Conservation (phyloP, 2,888 invertebrate species). For the Lottia scabra region DNA sequence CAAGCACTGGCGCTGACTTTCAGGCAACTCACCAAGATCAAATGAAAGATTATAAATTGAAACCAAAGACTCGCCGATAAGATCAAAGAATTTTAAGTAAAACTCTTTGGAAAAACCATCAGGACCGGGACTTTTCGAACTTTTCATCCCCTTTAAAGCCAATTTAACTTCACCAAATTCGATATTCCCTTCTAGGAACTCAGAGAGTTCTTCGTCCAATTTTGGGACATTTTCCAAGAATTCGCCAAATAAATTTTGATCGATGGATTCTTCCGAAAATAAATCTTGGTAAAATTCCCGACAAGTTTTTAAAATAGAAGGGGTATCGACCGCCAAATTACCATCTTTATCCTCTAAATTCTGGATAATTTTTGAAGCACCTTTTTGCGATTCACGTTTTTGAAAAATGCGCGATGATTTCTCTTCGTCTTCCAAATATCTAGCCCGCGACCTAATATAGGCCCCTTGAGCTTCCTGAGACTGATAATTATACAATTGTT, state of each 20-base stretch:
- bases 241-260: not conserved
- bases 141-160: too few relatives aligned
- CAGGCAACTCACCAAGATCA: too few relatives aligned
- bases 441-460: conserved; percentile 1
- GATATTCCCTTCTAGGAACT: too few relatives aligned
- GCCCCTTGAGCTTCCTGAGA: too few relatives aligned
- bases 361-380: not conserved
- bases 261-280: conserved; percentile 17
- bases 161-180: too few relatives aligned
- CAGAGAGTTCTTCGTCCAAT: conserved; percentile 5
- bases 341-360: conserved; percentile 5
- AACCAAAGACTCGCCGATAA: too few relatives aligned
- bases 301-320: conserved; percentile 12
- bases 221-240: conserved; percentile 17
- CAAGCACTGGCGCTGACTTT: too few relatives aligned
- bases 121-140: too few relatives aligned
- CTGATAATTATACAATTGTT: not conserved
- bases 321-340: not conserved
- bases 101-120: too few relatives aligned
- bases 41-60: too few relatives aligned
- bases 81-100: too few relatives aligned
- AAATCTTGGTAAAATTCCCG: conserved; percentile 13
- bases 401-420: not conserved
- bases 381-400: not conserved
- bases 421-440: not conserved